A percentile compares a stretch with the other conserved stretches of the same genome.
Evolutionary conservation across 2,797 vertebrate species (phyloP).

Genomic region (Typhlichthys eigenmanni): DNA sequence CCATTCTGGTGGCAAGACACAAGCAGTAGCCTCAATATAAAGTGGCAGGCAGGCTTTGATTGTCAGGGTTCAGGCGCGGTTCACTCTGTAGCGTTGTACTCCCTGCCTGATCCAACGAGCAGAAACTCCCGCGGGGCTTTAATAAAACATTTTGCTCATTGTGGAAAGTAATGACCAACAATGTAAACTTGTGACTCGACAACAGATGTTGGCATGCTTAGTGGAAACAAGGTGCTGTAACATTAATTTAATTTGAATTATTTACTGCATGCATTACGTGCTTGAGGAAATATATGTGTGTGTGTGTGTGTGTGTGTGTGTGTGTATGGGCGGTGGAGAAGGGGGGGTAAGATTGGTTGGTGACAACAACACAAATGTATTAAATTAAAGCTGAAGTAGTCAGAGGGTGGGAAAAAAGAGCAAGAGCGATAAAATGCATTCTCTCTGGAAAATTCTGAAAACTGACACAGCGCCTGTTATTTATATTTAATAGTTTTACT

Average conservation of each 20-base stretch:
- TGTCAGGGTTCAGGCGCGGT: constrained; percentile 81
- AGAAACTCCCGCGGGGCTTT: constrained; percentile 75
- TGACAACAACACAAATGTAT: constrained; percentile 78
- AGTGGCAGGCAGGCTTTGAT: constrained; percentile 77
- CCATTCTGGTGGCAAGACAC: constrained; percentile 65
- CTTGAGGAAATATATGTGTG: constrained; percentile 78
- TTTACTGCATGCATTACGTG: constrained; percentile 86
- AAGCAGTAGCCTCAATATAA: constrained; percentile 56
- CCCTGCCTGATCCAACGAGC: constrained; percentile 78
- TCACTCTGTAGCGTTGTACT: constrained; percentile 76
- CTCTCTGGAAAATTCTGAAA: constrained; percentile 77
- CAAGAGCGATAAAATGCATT: constrained; percentile 81
- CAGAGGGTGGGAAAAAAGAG: constrained; percentile 62
- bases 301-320: not conserved
- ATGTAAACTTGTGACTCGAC: constrained; percentile 84
- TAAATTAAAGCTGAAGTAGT: constrained; percentile 83
- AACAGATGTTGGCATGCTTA: constrained; percentile 84
- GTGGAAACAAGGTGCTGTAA: constrained; percentile 81
- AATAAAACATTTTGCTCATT: constrained; percentile 88
- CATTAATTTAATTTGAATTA: constrained; percentile 86
- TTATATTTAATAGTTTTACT: constrained; percentile 87
- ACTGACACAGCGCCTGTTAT: constrained; percentile 77
- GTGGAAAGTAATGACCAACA: constrained; percentile 86
- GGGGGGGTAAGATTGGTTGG: constrained; percentile 59
- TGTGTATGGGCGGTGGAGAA: not conserved